Percentiles rank a stretch among this genome's conserved stretches.
These are phyloP conservation scores for Pandemis heparana DNA, from an alignment of 2,888 invertebrate genomes.

Conservation along the genomic window DNA sequence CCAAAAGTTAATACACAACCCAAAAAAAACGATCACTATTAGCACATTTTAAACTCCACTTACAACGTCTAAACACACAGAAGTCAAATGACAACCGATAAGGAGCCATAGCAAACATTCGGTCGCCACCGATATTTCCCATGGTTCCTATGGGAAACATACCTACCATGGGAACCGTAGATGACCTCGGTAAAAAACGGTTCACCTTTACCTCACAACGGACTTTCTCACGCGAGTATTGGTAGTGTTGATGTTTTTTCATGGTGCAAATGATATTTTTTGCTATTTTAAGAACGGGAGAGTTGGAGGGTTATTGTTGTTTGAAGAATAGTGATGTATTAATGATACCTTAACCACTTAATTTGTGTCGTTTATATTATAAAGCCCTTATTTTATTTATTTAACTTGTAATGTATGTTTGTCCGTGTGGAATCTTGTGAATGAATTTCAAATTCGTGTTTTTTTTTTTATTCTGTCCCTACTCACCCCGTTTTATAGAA, in stretches of 20 bases:
- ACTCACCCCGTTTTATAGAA: too few relatives aligned
- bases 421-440: too few relatives aligned
- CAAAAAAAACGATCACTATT: not conserved
- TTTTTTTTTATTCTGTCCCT: too few relatives aligned
- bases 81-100: conserved; percentile 2
- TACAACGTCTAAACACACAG: not conserved
- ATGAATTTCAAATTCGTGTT: too few relatives aligned
- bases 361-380: too few relatives aligned
- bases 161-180: conserved; percentile 21
- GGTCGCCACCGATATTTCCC: conserved; percentile 25
- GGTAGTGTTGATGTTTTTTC: conserved; percentile 9
- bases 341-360: too few relatives aligned
- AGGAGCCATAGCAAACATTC: conserved; percentile 15
- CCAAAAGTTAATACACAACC: not conserved
- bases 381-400: too few relatives aligned
- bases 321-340: not conserved
- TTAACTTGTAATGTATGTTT: too few relatives aligned
- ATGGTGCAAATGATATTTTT: not conserved
- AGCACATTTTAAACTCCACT: not conserved
- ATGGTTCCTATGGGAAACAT: conserved; percentile 29
- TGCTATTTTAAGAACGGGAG: not conserved
- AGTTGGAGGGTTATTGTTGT: not conserved
- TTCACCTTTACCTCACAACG: conserved; percentile 32
- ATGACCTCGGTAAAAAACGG: conserved; percentile 35
- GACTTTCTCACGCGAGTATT: conserved; percentile 33